phyloP scores from a whole-genome alignment of 2,113 vertebrate genomes.

The Synodontis membranacea region DNA sequence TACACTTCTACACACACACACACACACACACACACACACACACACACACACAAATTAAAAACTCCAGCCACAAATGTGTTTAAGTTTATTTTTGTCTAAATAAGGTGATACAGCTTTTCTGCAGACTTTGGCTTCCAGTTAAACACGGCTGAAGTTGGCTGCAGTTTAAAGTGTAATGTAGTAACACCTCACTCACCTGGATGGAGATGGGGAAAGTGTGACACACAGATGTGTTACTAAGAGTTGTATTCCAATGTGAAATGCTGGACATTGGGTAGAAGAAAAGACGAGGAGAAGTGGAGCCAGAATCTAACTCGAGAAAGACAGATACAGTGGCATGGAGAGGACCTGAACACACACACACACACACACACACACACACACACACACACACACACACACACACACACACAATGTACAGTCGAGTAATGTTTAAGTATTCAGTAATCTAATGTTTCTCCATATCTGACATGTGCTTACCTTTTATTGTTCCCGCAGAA shows the following conservation, averaged over 20 bases:
- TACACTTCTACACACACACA: conserved; percentile 48
- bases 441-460: not conserved
- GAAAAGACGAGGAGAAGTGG: conserved; percentile 31
- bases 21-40: conserved; percentile 1
- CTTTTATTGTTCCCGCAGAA: conserved; percentile 42
- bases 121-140: not conserved
- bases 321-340: conserved; percentile 37
- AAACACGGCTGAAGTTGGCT: not conserved
- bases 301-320: conserved; percentile 46
- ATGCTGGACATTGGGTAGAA: conserved; percentile 17
- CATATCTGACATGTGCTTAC: conserved; percentile 30
- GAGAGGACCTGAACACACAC: conserved; percentile 28
- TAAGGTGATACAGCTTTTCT: not conserved
- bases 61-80: not conserved
- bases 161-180: not conserved
- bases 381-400: conserved; percentile 9
- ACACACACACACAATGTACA: not conserved
- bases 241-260: conserved; percentile 28
- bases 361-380: conserved; percentile 22
- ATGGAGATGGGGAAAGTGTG: conserved; percentile 23
- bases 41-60: not conserved
- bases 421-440: not conserved
- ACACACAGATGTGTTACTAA: conserved; percentile 27
- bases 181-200: conserved; percentile 18
- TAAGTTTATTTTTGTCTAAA: not conserved